These are phyloP conservation scores for Elgaria multicarinata DNA, from an alignment of 2,113 vertebrate species.

Conservation along the genomic window DNA sequence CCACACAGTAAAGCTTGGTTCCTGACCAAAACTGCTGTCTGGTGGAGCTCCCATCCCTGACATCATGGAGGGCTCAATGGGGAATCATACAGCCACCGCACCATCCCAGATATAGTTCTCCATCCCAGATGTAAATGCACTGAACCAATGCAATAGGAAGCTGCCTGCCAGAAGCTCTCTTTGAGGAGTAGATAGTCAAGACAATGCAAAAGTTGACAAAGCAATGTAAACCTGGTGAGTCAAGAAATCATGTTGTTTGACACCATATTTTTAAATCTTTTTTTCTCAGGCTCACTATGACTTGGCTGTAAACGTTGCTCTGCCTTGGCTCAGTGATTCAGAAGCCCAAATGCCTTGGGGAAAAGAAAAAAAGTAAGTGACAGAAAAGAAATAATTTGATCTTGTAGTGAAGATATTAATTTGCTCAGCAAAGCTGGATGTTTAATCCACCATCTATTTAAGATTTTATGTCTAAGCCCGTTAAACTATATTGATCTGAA, in stretches of 20 bases:
- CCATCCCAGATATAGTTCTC: neutral
- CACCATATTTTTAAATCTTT: slow-evolving; percentile 28
- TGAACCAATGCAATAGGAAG: neutral
- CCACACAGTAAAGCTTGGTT: too few relatives aligned
- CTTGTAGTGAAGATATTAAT: neutral
- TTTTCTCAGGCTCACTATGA: slow-evolving; percentile 84
- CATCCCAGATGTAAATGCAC: neutral
- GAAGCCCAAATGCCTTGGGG: slow-evolving; percentile 64
- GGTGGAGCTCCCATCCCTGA: too few relatives aligned
- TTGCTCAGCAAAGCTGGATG: neutral
- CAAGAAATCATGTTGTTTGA: neutral
- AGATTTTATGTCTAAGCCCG: neutral
- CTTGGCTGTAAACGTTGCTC: slow-evolving; percentile 81
- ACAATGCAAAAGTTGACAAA: neutral
- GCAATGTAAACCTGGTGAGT: neutral
- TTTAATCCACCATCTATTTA: neutral
- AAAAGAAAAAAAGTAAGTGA: slow-evolving; percentile 77
- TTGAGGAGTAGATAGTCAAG: neutral
- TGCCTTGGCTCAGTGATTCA: slow-evolving; percentile 80
- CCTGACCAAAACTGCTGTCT: too few relatives aligned
- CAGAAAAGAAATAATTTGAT: neutral
- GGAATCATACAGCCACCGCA: too few relatives aligned
- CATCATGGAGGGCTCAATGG: too few relatives aligned
- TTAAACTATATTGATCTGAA: neutral
- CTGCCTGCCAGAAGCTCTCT: neutral